A percentile compares a stretch with the other conserved stretches of the same genome.
phyloP scores from a whole-genome alignment of 2,797 vertebrate genomes.

The Cirrhinus molitorella region DNA sequence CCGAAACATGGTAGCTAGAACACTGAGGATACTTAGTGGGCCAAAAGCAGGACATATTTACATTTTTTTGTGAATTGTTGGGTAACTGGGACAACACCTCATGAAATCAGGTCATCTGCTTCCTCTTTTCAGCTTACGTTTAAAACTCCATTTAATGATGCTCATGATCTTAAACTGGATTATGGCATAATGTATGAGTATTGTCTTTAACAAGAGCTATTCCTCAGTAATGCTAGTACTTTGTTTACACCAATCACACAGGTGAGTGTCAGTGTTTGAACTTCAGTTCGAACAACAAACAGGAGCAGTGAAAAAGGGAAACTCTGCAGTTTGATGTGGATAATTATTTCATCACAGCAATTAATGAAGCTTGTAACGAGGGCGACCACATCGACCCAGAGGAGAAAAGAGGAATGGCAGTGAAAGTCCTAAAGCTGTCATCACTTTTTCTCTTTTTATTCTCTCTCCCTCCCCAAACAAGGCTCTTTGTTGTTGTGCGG shows the following conservation, averaged over 20 bases:
- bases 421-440: slow-evolving; percentile 40
- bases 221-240: neutral
- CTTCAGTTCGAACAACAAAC: neutral
- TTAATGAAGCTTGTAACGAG: slow-evolving; percentile 44
- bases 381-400: slow-evolving; percentile 39
- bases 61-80: slow-evolving; percentile 4
- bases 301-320: neutral
- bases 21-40: neutral
- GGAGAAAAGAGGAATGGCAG: slow-evolving; percentile 47
- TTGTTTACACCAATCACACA: neutral
- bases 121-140: neutral
- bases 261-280: slow-evolving; percentile 5
- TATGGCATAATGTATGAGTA: neutral
- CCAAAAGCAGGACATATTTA: slow-evolving; percentile 19
- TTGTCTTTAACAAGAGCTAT: neutral
- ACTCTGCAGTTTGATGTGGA: slow-evolving; percentile 4
- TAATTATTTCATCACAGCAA: slow-evolving; percentile 50
- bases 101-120: neutral
- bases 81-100: slow-evolving; percentile 1
- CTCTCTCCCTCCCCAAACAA: slow-evolving; percentile 41
- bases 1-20: neutral
- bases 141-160: neutral
- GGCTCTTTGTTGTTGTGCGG: slow-evolving; percentile 54
- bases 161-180: slow-evolving; percentile 2
- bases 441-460: slow-evolving; percentile 47